phyloP scores from a whole-genome alignment of 2,888 invertebrate genomes.

The Drosophila gaucha region DNA sequence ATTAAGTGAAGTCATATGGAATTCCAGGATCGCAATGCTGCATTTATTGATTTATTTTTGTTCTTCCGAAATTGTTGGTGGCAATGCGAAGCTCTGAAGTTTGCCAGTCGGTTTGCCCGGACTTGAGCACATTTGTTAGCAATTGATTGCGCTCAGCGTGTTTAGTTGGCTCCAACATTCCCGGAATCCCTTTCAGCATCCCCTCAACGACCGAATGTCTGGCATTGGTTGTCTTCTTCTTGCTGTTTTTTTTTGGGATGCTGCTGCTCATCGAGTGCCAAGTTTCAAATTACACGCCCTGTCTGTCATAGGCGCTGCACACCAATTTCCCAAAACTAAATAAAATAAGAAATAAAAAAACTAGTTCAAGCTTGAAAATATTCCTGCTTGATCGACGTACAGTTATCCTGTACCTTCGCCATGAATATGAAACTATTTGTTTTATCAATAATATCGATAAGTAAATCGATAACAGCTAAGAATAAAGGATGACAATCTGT shows the following conservation, averaged over 20 bases:
- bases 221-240: background rate
- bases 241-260: slow-evolving; percentile 12
- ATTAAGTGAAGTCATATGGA: no score
- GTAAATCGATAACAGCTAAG: background rate
- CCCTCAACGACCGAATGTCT: no score
- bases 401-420: background rate
- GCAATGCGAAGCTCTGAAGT: background rate
- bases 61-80: background rate
- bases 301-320: slow-evolving; percentile 45
- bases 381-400: slow-evolving; percentile 4
- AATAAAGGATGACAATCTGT: no score
- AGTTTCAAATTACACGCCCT: slow-evolving; percentile 74
- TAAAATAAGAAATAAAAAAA: slow-evolving; percentile 25
- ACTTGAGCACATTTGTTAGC: slow-evolving; percentile 45
- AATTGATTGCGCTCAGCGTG: slow-evolving; percentile 38
- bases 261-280: slow-evolving; percentile 49
- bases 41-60: background rate
- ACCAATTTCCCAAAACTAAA: slow-evolving; percentile 32
- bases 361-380: background rate
- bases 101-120: slow-evolving; percentile 2
- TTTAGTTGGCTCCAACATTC: slow-evolving; percentile 3
- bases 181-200: no score
- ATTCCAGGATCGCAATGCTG: background rate
- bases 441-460: background rate
- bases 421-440: background rate